These are phyloP conservation scores for Enteromius radiatus DNA, from an alignment of 2,797 vertebrate genomes.

Conservation along the genomic window DNA sequence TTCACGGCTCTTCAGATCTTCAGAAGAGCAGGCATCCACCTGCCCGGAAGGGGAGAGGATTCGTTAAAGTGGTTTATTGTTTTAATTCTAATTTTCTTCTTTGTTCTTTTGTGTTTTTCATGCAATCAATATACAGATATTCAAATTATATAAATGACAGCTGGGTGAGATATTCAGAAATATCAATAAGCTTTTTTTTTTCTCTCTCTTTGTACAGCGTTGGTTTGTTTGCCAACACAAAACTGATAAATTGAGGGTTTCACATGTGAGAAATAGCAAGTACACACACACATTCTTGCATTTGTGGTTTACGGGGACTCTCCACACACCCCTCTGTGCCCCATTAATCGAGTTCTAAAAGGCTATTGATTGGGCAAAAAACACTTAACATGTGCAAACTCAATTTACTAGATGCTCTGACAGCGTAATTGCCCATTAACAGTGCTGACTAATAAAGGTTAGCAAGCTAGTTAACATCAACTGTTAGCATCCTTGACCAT, in stretches of 20 bases:
- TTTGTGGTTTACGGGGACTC: too few species aligned
- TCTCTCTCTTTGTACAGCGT: background rate
- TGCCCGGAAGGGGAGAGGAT: slow-evolving; percentile 19
- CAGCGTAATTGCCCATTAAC: background rate
- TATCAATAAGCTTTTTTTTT: background rate
- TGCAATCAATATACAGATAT: background rate
- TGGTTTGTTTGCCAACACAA: slow-evolving; percentile 10
- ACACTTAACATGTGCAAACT: background rate
- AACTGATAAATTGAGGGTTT: slow-evolving; percentile 2
- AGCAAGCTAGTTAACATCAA: slow-evolving; percentile 1
- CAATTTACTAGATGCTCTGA: background rate
- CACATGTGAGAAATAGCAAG: background rate
- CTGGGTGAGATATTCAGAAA: slow-evolving; percentile 26
- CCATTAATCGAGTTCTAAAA: background rate
- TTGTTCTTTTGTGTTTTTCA: slow-evolving; percentile 41
- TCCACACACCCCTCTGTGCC: background rate
- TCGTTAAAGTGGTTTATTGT: slow-evolving; percentile 28
- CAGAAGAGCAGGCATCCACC: slow-evolving; percentile 5
- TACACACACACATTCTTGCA: background rate
- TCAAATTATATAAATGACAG: background rate
- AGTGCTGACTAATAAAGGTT: background rate
- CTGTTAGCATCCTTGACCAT: background rate
- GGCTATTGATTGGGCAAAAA: background rate
- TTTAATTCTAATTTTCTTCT: slow-evolving; percentile 37
- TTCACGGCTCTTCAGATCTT: slow-evolving; percentile 38